Conservation (phyloP, 1,140 invertebrate species). For the Asobara japonica region DNA sequence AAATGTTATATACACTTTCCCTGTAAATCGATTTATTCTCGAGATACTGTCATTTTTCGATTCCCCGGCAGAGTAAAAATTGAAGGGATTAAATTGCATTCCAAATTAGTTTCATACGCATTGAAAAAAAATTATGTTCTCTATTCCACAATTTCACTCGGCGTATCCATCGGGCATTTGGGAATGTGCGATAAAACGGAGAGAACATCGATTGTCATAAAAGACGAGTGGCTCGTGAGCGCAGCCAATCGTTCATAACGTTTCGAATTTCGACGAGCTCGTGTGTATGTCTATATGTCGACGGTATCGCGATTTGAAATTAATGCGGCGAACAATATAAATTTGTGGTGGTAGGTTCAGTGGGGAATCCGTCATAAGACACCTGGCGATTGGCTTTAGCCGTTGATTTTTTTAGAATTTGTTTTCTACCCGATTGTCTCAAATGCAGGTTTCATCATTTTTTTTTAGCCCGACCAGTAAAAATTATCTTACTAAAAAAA, state of each 20-base stretch:
- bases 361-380: neutral
- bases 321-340: slow-evolving; percentile 27
- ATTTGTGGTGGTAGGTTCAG: neutral
- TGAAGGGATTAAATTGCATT: neutral
- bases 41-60: too few species aligned
- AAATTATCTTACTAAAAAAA: too few species aligned
- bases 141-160: neutral
- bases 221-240: neutral
- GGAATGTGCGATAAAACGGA: slow-evolving; percentile 8
- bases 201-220: slow-evolving; percentile 9
- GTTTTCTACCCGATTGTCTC: too few species aligned
- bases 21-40: too few species aligned
- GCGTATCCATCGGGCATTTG: neutral
- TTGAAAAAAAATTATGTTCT: too few species aligned
- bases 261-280: neutral
- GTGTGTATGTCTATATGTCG: neutral
- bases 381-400: neutral
- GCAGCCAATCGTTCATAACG: neutral
- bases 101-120: too few species aligned
- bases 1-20: too few species aligned
- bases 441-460: too few species aligned
- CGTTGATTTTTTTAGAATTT: neutral
- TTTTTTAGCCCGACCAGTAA: too few species aligned
- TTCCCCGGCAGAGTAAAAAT: too few species aligned
- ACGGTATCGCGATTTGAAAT: slow-evolving; percentile 8